Evolutionary conservation across 53 echinoderm and acorn worm species (phyloP).

Genomic region (Echinarachnius parma): DNA sequence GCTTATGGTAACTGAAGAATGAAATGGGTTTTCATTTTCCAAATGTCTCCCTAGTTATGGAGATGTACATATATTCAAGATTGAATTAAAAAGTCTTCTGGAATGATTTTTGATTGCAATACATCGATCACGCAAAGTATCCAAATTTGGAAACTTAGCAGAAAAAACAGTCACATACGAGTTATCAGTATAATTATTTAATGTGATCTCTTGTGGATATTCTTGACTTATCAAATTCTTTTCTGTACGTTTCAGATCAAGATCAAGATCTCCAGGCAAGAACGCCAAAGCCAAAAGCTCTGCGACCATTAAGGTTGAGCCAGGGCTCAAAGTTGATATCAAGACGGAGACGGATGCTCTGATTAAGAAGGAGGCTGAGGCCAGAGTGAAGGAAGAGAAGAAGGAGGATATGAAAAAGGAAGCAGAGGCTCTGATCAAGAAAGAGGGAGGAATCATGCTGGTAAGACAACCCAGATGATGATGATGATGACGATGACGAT

Average conservation of each 20-base stretch:
- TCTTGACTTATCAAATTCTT: neutral
- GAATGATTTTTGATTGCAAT: too few species aligned
- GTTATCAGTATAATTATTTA: too few species aligned
- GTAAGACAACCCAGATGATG: constrained; percentile 41
- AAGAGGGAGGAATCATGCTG: constrained; percentile 47
- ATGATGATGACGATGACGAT: constrained; percentile 70
- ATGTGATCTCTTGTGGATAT: neutral
- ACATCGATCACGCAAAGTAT: too few species aligned
- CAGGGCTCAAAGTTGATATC: neutral
- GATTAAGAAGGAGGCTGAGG: constrained; percentile 32
- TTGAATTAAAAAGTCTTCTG: too few species aligned
- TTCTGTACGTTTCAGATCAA: constrained; percentile 1
- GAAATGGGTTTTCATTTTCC: too few species aligned
- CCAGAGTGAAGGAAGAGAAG: constrained; percentile 33
- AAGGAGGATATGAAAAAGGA: constrained; percentile 24
- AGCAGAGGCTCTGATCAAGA: constrained; percentile 56
- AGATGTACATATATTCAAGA: too few species aligned
- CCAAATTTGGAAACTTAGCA: too few species aligned
- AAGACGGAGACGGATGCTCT: neutral
- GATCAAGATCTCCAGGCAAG: constrained; percentile 27
- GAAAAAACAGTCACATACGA: too few species aligned
- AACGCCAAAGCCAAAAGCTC: constrained; percentile 25
- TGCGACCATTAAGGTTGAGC: neutral
- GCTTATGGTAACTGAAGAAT: too few species aligned
- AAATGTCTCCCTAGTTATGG: too few species aligned